Conservation (phyloP, 2,888 invertebrate species). For the Patella ulyssiponensis region DNA sequence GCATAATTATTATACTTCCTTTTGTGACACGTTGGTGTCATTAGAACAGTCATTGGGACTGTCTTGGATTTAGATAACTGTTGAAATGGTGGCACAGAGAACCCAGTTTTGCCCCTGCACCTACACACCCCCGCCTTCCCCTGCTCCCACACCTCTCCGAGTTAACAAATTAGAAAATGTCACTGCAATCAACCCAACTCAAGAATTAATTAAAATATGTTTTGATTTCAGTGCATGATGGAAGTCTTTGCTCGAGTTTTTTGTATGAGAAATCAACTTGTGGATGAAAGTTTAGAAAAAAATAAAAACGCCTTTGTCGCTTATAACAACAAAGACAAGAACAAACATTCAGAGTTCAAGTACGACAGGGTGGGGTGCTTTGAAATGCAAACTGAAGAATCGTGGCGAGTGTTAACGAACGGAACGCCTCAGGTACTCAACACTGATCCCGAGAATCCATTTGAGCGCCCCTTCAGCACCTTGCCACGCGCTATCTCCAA, state of each 20-base stretch:
- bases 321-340: constrained; percentile 31
- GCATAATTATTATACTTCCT: no score
- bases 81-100: no score
- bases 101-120: no score
- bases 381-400: constrained; percentile 51
- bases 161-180: no score
- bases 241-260: constrained; percentile 64
- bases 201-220: not conserved
- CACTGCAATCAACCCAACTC: no score
- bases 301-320: constrained; percentile 15
- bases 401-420: constrained; percentile 39
- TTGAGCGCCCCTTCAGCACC: constrained; percentile 17
- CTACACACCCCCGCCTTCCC: no score
- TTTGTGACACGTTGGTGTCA: no score
- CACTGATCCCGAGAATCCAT: constrained; percentile 17
- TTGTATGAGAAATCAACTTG: constrained; percentile 62
- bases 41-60: no score
- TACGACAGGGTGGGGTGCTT: constrained; percentile 56
- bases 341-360: constrained; percentile 45
- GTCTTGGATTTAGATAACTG: no score
- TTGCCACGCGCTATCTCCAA: constrained; percentile 33
- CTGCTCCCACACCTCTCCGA: no score
- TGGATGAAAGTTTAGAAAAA: constrained; percentile 35
- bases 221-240: constrained; percentile 59
- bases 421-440: constrained; percentile 20